phyloP scores from a whole-genome alignment of 92 coral and sea anemone genomes.

The Heteractis magnifica region DNA sequence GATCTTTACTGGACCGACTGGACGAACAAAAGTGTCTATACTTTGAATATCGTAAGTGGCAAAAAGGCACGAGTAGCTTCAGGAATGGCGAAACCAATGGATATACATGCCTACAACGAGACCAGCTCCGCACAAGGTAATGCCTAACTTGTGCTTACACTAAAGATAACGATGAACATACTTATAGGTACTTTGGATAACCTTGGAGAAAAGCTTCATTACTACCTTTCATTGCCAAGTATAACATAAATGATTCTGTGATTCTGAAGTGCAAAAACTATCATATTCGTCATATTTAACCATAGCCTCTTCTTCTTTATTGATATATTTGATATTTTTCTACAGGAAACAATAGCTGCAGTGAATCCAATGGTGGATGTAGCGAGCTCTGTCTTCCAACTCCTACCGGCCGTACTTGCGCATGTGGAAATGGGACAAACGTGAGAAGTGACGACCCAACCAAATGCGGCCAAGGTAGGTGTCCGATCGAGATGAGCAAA shows the following conservation, averaged over 20 bases:
- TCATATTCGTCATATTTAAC: background rate
- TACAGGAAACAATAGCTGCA: background rate
- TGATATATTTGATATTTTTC: background rate
- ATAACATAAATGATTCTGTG: too few relatives aligned
- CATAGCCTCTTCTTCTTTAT: background rate
- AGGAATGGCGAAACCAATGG: background rate
- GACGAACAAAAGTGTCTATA: background rate
- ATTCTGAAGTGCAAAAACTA: background rate
- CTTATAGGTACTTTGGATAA: too few relatives aligned
- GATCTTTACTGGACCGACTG: constrained; percentile 52
- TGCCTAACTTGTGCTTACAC: background rate
- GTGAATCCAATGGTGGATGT: background rate
- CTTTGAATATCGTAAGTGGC: background rate
- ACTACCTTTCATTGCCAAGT: too few relatives aligned
- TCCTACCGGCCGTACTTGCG: constrained; percentile 6
- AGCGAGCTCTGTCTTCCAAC: background rate
- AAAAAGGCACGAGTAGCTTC: background rate
- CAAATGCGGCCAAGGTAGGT: background rate
- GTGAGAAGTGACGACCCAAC: background rate
- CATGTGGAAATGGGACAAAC: background rate
- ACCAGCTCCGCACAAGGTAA: background rate
- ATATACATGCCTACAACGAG: background rate
- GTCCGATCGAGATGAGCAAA: background rate
- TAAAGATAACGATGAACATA: too few relatives aligned
- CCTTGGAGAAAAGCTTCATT: too few relatives aligned